Evolutionary conservation across 1,140 invertebrate species (phyloP).

Genomic region (Acyrthosiphon pisum): DNA sequence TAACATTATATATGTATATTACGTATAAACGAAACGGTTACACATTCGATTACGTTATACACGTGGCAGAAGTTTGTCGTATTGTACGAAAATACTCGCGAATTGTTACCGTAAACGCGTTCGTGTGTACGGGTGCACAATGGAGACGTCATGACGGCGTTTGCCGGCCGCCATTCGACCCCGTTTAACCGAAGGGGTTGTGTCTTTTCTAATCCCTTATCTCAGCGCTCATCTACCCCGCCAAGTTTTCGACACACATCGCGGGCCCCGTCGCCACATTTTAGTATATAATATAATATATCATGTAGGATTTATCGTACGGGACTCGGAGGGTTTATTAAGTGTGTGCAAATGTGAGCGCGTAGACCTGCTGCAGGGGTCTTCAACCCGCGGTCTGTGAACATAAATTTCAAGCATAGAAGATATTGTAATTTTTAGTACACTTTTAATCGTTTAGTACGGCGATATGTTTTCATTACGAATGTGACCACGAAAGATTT

Average conservation of each 20-base stretch:
- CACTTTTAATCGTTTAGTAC: too few relatives aligned
- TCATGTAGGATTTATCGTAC: background rate
- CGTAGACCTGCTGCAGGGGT: too few relatives aligned
- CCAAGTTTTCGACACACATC: conserved; percentile 8
- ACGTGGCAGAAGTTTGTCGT: conserved; percentile 23
- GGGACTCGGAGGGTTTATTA: background rate
- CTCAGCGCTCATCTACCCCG: background rate
- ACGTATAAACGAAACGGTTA: background rate
- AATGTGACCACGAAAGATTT: too few relatives aligned
- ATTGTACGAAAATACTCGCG: background rate
- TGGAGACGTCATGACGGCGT: background rate
- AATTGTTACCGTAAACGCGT: background rate
- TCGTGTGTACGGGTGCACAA: too few relatives aligned
- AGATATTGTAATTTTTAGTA: too few relatives aligned
- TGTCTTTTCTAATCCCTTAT: conserved; percentile 33
- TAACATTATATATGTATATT: too few relatives aligned
- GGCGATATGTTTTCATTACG: too few relatives aligned
- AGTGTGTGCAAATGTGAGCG: background rate
- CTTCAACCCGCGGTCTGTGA: too few relatives aligned
- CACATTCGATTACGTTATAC: conserved; percentile 39
- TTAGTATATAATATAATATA: background rate
- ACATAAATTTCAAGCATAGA: too few relatives aligned
- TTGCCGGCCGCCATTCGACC: background rate
- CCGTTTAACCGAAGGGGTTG: conserved; percentile 17
- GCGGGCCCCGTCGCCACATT: background rate